Evolutionary conservation across 2,888 invertebrate genomes (phyloP), one percentile per base, ranked within the genome.

Genomic region (Gerris lacustris): DNA sequence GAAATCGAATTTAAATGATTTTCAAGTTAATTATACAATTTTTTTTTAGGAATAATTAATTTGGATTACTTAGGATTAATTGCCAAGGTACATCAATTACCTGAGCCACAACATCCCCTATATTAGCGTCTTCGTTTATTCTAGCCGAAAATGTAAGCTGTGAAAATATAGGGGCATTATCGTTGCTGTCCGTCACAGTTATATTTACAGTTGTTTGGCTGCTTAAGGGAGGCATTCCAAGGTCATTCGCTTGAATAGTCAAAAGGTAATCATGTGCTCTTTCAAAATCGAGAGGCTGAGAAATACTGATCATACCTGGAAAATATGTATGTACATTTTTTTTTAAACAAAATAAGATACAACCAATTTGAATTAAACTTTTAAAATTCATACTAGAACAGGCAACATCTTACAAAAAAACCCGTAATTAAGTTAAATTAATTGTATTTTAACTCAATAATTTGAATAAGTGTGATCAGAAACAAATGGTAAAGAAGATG

Each of bases 181-280:
- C 95, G 79, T 95, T 95, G 77, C 88, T 88, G 81, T 95, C 95
- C 15, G 86, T 82, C 18, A 95, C 86, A 6, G 92, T 89, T 74
- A 96, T 87, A 80, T 94, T 94, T 70, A 96, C 86, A 18, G 90
- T 87, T 6, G 94, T 92, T 74, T 92, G 88, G 80, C 92, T 93
- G 79, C 91, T 92, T 64, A 96, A 84, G 15, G 96, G 94, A 5
- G 94, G 94, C 17, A 86, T 84, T 6, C 96, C 96, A 0, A 92
- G 91, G 80, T 96, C 96, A 43, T 91, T 85, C 5, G 96, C 96
- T 81, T 94, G 91, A 74, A 95, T 89, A 0, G 94, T 94, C 70
- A 96, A 83, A 76, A 91, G 88, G 80, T 94, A 96, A 78, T 91
- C 90, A 74, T 87, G 87, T 0, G 92, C 89, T 74, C 90, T 86